Conservation (phyloP, 1,140 invertebrate species). For the Aphelenchoides besseyi region DNA sequence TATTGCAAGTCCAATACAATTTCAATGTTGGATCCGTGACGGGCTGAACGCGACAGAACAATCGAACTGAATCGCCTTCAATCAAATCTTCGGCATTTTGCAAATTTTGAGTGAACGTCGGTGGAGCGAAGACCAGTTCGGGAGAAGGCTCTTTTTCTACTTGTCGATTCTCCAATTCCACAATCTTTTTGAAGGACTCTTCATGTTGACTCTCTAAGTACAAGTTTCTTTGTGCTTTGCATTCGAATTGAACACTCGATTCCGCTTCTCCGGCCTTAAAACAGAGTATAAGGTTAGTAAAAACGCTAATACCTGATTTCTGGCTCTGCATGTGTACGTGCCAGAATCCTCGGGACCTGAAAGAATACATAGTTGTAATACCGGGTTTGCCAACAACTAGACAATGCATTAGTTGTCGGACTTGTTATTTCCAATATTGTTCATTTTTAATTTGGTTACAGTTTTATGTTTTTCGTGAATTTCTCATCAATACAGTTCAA, state of each 20-base stretch:
- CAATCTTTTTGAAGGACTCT: slow-evolving; percentile 87
- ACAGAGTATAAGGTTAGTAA: too few species aligned
- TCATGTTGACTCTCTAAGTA: slow-evolving; percentile 69
- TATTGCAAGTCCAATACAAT: slow-evolving; percentile 67
- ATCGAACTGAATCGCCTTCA: slow-evolving; percentile 85
- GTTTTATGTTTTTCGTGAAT: too few species aligned
- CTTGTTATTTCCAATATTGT: too few species aligned
- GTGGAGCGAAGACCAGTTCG: slow-evolving; percentile 50
- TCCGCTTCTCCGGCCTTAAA: slow-evolving; percentile 86
- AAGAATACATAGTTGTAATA: too few species aligned
- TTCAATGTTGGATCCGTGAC: slow-evolving; percentile 64
- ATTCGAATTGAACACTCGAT: slow-evolving; percentile 78
- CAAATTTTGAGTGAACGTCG: slow-evolving; percentile 54
- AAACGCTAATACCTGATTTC: too few species aligned
- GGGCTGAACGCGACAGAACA: slow-evolving; percentile 73
- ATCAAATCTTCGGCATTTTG: slow-evolving; percentile 68
- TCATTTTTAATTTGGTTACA: too few species aligned
- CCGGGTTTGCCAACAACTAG: too few species aligned
- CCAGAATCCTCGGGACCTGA: slow-evolving; percentile 97
- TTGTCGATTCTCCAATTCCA: slow-evolving; percentile 64
- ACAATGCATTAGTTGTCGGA: too few species aligned
- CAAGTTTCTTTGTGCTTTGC: slow-evolving; percentile 54
- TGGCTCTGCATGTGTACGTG: slow-evolving; percentile 84
- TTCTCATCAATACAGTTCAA: too few species aligned
- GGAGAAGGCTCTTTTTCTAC: slow-evolving; percentile 41